phyloP scores from a whole-genome alignment of 2,888 invertebrate species.

The Cantharis rufa region DNA sequence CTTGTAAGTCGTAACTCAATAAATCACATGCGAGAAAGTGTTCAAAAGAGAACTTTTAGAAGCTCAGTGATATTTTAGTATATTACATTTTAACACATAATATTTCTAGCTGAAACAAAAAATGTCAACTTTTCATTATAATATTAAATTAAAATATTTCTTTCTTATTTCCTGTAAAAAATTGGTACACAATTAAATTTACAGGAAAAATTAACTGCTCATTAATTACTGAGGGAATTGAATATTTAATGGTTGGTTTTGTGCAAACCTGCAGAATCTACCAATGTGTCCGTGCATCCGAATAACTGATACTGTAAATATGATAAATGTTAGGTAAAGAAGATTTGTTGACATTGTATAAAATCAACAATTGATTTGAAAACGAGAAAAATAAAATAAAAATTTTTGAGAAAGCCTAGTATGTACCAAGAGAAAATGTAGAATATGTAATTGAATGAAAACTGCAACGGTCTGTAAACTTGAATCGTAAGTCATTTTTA shows the following conservation, averaged over 20 bases:
- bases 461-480: constrained; percentile 14
- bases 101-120: too few relatives aligned
- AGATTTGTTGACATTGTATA: neutral
- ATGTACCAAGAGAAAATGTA: neutral
- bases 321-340: neutral
- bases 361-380: neutral
- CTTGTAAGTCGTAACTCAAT: neutral
- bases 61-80: too few relatives aligned
- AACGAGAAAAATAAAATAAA: neutral
- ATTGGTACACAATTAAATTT: too few relatives aligned
- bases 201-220: too few relatives aligned
- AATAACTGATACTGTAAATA: neutral
- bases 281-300: neutral
- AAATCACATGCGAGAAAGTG: too few relatives aligned
- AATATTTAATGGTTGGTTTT: neutral
- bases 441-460: constrained; percentile 15
- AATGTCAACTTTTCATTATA: too few relatives aligned
- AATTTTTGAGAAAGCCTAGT: neutral
- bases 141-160: too few relatives aligned
- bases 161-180: too few relatives aligned
- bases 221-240: neutral
- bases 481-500: constrained; percentile 15
- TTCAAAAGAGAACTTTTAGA: too few relatives aligned
- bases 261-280: neutral
- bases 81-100: too few relatives aligned